Evolutionary conservation across 2,113 vertebrate genomes (phyloP).

Genomic region (Ardeotis arabs): DNA sequence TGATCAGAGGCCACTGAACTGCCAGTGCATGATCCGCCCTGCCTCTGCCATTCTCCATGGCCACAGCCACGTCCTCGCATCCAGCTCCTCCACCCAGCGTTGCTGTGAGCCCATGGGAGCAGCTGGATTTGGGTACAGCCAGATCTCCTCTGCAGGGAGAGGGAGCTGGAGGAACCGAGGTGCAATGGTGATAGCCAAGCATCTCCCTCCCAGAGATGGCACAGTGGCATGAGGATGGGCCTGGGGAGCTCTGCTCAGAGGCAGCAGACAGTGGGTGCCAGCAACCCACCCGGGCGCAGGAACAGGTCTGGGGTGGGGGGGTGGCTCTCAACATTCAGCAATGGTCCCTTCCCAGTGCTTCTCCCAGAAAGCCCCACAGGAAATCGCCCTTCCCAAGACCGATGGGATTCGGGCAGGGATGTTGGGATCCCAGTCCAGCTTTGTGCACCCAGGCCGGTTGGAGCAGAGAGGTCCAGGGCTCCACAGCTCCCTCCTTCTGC

Average conservation of each 20-base stretch:
- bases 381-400: not conserved
- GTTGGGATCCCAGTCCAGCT: not conserved
- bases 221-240: fast-evolving
- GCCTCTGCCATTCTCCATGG: not conserved
- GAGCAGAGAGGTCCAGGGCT: not conserved
- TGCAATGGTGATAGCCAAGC: not conserved
- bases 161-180: not conserved
- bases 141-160: not conserved
- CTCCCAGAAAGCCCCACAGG: not conserved
- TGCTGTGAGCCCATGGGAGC: not conserved
- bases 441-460: not conserved
- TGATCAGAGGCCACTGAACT: fast-evolving
- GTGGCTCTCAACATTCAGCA: not conserved
- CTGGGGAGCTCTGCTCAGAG: not conserved
- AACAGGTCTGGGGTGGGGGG: not conserved
- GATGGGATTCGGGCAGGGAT: not conserved
- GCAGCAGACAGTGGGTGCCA: not conserved
- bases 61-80: not conserved
- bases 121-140: not conserved
- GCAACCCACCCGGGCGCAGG: fast-evolving
- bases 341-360: not conserved
- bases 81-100: not conserved
- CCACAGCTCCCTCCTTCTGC: not conserved
- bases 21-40: not conserved
- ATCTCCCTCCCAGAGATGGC: not conserved